A percentile compares a stretch with the other conserved stretches of the same genome.
phyloP scores from a whole-genome alignment of 2,113 vertebrate genomes.

The Thomomys bottae region DNA sequence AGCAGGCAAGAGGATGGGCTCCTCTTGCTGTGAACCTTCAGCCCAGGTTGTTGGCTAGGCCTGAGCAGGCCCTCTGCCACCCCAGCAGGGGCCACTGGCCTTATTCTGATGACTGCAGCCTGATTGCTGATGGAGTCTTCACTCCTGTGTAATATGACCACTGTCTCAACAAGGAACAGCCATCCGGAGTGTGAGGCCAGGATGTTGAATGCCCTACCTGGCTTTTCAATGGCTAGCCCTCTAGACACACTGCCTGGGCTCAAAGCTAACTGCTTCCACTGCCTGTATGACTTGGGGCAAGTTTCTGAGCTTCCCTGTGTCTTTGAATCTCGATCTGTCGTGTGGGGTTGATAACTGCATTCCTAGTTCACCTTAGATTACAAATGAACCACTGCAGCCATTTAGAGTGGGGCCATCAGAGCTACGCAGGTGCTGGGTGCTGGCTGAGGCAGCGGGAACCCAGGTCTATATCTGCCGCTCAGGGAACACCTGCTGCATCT shows the following conservation, averaged over 20 bases:
- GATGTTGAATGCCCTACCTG: not conserved
- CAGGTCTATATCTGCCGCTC: accelerated
- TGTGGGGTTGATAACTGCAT: not conserved
- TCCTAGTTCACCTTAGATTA: not conserved
- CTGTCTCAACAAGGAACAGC: too few species aligned
- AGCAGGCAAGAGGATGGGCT: not conserved
- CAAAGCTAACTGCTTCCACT: not conserved
- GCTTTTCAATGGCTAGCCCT: not conserved
- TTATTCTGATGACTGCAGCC: not conserved
- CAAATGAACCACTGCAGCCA: too few species aligned
- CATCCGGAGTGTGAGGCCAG: too few species aligned
- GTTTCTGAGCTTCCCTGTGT: not conserved
- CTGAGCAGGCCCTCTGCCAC: accelerated
- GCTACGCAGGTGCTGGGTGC: accelerated
- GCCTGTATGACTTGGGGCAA: not conserved
- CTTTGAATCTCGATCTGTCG: not conserved
- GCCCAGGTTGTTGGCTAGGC: not conserved
- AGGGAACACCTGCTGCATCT: not conserved
- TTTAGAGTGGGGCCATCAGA: not conserved
- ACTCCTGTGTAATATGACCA: not conserved
- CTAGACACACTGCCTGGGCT: not conserved
- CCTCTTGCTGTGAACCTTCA: not conserved
- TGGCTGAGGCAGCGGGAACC: not conserved
- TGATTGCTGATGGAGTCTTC: not conserved
- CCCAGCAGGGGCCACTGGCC: not conserved